Evolutionary conservation across 2,797 vertebrate genomes (phyloP).

Genomic region (Psittacula echo): DNA sequence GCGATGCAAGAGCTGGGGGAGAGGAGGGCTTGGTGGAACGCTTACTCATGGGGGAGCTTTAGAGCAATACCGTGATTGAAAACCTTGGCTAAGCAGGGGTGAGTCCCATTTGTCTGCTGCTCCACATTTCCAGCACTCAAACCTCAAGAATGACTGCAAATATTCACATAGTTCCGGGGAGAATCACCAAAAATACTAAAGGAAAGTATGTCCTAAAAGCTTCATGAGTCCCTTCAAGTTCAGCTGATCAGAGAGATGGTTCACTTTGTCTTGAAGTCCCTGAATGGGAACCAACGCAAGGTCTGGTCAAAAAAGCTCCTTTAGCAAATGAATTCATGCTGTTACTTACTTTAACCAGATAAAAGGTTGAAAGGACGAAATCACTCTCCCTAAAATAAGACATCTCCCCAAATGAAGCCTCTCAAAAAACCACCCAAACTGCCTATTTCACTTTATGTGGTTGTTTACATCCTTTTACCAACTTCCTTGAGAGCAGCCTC

Average conservation of each 20-base stretch:
- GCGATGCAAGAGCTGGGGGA: neutral
- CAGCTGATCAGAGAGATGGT: neutral
- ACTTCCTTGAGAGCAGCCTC: neutral
- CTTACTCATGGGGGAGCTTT: neutral
- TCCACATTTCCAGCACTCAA: neutral
- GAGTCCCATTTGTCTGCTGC: neutral
- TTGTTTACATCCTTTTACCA: slow-evolving; percentile 1
- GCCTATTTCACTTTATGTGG: neutral
- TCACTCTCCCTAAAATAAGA: neutral
- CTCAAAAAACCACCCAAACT: neutral
- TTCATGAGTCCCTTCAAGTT: neutral
- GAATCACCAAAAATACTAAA: neutral
- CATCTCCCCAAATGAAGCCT: neutral
- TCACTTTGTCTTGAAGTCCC: neutral
- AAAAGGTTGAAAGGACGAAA: neutral
- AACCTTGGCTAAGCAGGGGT: neutral
- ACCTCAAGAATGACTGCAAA: neutral
- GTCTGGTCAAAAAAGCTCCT: neutral
- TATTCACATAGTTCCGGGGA: neutral
- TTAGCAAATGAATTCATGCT: neutral
- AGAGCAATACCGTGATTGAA: neutral
- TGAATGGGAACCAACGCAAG: neutral
- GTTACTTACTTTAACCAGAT: neutral
- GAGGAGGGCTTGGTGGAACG: neutral
- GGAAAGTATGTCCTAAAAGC: neutral